Evolutionary conservation across 1,140 invertebrate genomes (phyloP), one percentile per base, ranked within the genome.

Genomic region (Caerostris extrusa): DNA sequence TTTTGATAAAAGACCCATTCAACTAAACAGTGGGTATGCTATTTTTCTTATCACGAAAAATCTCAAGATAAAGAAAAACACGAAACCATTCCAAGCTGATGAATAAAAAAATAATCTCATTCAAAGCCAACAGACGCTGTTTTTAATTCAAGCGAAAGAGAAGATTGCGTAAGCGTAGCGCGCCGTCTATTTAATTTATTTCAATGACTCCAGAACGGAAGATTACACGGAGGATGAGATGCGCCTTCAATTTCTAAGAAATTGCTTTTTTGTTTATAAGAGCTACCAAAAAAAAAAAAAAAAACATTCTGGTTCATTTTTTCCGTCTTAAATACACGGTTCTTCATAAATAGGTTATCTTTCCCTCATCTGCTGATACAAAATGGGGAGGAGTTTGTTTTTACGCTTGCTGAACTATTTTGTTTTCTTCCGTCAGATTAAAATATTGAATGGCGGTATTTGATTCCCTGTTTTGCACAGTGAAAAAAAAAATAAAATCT

Each of bases 331-430:
- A 71, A 10, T 8, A 1, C 34, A 12, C 69, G 7, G 12, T 10
- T 77, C 19, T 50, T 77, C 12, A 77, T 77, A 53, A 77, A 77
- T 77, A 77, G 71, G 71, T 77, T 77, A 77, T 53, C 71, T 77
- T 12, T 77, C 67, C 34, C 71, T 77, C 53, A 50, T 50, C 53
- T 12, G 71, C 5, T 53, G 71, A 77, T 77, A 50, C 71, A 12
- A 77, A 34, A 53, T 8, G n/a, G 7, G n/a, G 71, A 53, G 19
- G 34, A 77, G 12, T 77, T 77, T 50, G 10, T 53, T 77, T 77
- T 77, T 34, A 34, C 71, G 71, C 3, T 14, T 50, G 8, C 7
- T 53, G 50, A 8, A 77, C 50, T 10, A 12, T 77, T 77, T 77
- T 77, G 34, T 77, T 53, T 34, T 19, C 34, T 34, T 34, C 34